Conservation (phyloP, 2,113 vertebrate species). For the Chascanopsetta lugubris region DNA sequence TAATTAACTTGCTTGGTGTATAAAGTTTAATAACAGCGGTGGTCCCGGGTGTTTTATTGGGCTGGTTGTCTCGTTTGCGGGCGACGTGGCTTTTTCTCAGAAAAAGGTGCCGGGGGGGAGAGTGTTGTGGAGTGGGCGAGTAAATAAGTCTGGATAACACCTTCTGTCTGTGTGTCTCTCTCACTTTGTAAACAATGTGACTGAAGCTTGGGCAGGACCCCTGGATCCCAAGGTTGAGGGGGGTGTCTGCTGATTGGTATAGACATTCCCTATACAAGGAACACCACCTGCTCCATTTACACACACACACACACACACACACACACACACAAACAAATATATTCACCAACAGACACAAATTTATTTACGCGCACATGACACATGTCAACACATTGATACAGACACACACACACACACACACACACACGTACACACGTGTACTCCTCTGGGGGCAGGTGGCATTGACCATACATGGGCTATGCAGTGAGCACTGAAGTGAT, state of each 20-base stretch:
- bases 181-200: constrained; percentile 68
- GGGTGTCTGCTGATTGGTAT: constrained; percentile 76
- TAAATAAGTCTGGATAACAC: constrained; percentile 80
- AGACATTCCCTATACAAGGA: constrained; percentile 74
- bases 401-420: constrained; percentile 15
- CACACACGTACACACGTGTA: constrained; percentile 12
- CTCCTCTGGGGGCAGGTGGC: constrained; percentile 70
- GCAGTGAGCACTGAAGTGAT: constrained; percentile 65
- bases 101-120: constrained; percentile 19
- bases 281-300: constrained; percentile 64
- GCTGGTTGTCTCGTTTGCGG: constrained; percentile 14
- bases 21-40: constrained; percentile 1
- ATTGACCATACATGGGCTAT: constrained; percentile 54
- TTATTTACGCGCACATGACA: constrained; percentile 8
- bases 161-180: constrained; percentile 78
- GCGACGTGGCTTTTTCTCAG: constrained; percentile 1
- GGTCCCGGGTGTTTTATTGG: neutral
- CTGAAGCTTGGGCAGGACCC: constrained; percentile 67
- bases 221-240: constrained; percentile 78
- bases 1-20: constrained; percentile 10
- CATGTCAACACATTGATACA: constrained; percentile 1
- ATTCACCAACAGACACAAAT: constrained; percentile 16
- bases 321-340: constrained; percentile 7
- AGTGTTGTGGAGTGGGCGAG: constrained; percentile 57
- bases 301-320: constrained; percentile 26